A percentile compares a stretch with the other conserved stretches of the same genome.
phyloP scores from a whole-genome alignment of 2,113 vertebrate genomes.

The Cottus gobio region DNA sequence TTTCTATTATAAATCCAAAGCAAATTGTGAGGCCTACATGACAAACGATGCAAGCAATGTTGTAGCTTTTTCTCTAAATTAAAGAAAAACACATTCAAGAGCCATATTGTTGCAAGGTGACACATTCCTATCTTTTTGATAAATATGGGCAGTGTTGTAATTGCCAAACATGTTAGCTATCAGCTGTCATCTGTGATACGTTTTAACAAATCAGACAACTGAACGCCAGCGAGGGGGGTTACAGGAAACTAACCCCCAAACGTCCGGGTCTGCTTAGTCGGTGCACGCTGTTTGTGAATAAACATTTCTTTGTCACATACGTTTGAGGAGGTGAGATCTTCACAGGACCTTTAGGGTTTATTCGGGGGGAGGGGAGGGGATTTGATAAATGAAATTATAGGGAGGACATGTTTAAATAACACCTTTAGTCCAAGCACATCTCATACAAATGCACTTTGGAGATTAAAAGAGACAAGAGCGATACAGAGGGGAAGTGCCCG shows the following conservation, averaged over 20 bases:
- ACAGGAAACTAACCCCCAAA: no score
- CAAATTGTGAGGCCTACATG: neutral
- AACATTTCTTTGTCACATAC: neutral
- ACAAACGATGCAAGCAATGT: neutral
- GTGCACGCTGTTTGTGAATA: neutral
- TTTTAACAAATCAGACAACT: neutral
- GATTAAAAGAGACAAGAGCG: constrained; percentile 21
- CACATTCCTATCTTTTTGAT: neutral
- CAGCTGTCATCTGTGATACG: neutral
- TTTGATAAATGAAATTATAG: neutral
- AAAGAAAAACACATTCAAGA: neutral
- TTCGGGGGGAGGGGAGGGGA: neutral
- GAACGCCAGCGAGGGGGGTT: no score
- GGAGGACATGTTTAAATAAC: constrained; percentile 15
- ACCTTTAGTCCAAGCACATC: constrained; percentile 17
- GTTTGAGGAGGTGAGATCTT: neutral
- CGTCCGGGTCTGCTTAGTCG: neutral
- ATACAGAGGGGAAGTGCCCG: neutral
- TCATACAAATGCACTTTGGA: constrained; percentile 8
- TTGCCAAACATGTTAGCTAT: neutral
- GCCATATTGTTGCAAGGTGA: neutral
- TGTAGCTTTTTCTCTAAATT: neutral
- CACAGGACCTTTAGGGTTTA: neutral
- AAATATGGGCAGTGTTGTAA: neutral
- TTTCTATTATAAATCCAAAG: neutral